A percentile compares a stretch with the other conserved stretches of the same genome.
phyloP scores from a whole-genome alignment of 1,140 invertebrate species.

The Steinernema khuongi region DNA sequence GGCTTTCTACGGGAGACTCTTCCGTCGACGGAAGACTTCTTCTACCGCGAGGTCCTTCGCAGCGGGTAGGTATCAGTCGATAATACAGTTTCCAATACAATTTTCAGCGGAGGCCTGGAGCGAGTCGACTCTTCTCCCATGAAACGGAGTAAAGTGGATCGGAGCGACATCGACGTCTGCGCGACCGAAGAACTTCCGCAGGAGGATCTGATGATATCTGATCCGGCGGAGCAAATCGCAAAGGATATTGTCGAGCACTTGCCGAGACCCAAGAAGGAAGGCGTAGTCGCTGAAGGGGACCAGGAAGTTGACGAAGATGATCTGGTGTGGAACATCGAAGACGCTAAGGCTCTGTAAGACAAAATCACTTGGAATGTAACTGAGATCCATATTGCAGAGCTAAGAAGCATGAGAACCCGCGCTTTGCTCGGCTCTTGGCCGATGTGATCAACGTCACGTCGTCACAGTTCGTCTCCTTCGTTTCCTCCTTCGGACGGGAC shows the following conservation, averaged over 20 bases:
- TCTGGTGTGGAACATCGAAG: not conserved
- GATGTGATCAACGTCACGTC: not conserved
- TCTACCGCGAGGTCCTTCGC: not conserved
- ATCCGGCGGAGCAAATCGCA: not conserved
- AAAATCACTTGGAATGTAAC: not conserved
- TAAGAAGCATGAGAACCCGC: not conserved
- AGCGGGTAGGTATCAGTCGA: too few species aligned
- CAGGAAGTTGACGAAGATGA: not conserved
- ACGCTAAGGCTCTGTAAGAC: not conserved
- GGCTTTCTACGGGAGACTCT: not conserved
- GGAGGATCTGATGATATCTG: not conserved
- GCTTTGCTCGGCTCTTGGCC: not conserved
- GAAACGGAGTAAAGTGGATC: not conserved
- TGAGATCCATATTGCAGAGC: not conserved
- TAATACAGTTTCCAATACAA: too few species aligned
- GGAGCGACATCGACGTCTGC: not conserved
- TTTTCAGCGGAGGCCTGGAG: not conserved
- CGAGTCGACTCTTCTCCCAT: not conserved
- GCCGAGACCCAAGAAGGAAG: not conserved
- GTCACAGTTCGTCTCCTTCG: not conserved
- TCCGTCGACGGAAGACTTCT: not conserved
- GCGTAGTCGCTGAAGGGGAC: not conserved
- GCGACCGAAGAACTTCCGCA: not conserved
- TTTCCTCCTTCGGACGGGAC: not conserved
- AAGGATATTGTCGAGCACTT: not conserved